Evolutionary conservation across 2,797 vertebrate species (phyloP).

Genomic region (Oceanodroma leucorhoa): DNA sequence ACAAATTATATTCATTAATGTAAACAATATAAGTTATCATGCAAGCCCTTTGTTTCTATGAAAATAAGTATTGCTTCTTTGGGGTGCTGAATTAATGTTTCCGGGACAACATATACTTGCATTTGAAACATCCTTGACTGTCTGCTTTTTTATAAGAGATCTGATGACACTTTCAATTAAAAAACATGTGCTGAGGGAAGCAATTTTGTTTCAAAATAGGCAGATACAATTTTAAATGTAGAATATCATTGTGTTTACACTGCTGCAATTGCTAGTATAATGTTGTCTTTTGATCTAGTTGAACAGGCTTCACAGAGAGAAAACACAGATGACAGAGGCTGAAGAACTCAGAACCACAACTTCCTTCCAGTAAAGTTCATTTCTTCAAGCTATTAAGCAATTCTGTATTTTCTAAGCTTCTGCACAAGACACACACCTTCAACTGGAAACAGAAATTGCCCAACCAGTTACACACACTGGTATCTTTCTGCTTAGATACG

Average conservation of each 20-base stretch:
- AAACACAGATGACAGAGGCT: neutral
- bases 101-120: neutral
- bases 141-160: neutral
- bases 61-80: neutral
- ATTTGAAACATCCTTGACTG: neutral
- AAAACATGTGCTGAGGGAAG: neutral
- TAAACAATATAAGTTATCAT: neutral
- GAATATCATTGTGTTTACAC: neutral
- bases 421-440: conserved; percentile 4
- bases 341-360: neutral
- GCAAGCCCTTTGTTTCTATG: neutral
- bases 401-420: conserved; percentile 18
- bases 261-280: neutral
- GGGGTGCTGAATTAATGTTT: neutral
- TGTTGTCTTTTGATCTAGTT: neutral
- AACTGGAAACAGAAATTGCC: neutral
- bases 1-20: neutral
- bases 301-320: neutral
- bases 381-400: conserved; percentile 55
- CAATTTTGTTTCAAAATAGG: neutral
- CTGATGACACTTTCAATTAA: neutral
- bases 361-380: conserved; percentile 48
- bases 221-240: neutral
- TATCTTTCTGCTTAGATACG: neutral
- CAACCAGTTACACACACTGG: neutral